Evolutionary conservation across 2,888 invertebrate species (phyloP).

Genomic region (Pseudococcus longispinus): DNA sequence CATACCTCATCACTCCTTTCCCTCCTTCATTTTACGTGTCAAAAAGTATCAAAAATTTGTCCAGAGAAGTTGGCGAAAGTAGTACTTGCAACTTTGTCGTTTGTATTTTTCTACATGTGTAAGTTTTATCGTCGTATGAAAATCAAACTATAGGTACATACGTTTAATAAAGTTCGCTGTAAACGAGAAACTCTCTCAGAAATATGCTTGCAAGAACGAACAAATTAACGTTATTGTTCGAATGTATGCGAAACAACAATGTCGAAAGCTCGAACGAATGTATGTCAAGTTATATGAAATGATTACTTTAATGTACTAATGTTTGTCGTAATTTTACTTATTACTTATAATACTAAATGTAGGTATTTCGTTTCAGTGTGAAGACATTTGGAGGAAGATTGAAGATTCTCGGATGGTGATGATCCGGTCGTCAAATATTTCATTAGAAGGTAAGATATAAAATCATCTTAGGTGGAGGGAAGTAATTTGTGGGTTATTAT

Average conservation of each 20-base stretch:
- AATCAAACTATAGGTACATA: slow-evolving; percentile 1
- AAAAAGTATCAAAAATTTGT: slow-evolving; percentile 6
- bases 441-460: no score
- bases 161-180: not conserved
- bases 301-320: not conserved
- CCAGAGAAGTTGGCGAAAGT: not conserved
- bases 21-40: not conserved
- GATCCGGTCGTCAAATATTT: no score
- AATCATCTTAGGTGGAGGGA: no score
- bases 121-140: not conserved
- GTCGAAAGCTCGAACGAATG: not conserved
- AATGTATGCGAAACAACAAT: not conserved
- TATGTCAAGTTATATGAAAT: not conserved
- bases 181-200: not conserved
- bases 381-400: no score
- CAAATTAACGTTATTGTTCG: not conserved
- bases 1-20: not conserved
- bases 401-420: no score
- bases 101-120: slow-evolving; percentile 9
- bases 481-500: no score
- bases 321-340: not conserved
- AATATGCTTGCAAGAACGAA: not conserved
- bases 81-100: not conserved
- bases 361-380: not conserved
- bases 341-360: no score